Base-by-base conservation (phyloP, 2,888 invertebrate species). In the Helobdella robusta region DNA sequence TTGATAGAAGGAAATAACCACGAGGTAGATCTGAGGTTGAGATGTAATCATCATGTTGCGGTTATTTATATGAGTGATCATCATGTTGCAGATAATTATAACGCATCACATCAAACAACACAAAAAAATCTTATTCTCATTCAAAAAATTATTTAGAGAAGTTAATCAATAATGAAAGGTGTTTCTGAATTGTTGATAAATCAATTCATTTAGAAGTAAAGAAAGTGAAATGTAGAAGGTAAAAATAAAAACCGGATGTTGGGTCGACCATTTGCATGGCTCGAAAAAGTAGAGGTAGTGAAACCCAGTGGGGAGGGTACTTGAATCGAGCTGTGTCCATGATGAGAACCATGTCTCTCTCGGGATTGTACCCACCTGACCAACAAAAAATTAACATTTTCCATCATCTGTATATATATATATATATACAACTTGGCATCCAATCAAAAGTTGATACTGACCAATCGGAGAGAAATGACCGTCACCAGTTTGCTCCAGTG, bases 251-350 rank as follows among this genome's bases (percentile, higher is more conserved):
- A 73, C 74, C 74, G 69, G 78, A 76, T 4, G 73, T 70, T 3
- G 68, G 54, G 67, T 80, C 80, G 1, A 73, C 34, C 0, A 73
- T 72, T 59, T 73, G 70, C 76, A 80, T 77, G 0, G 79, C 75
- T 50, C 74, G 65, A 60, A 73, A 76, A 18, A 80, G 70, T 6
- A 72, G 66, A 8, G 70, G 54, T 18, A 79, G 60, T 0, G 75
- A 68, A 1, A 79, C 74, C 79, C 79, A 79, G 68, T 79, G 78
- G 3, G 79, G 78, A 2, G 78, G 78, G 68, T 79, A 79, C 69
- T 80, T 80, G 73, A 79, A 80, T 62, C 80, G 68, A 6, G 80
- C 80, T 0, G 79, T 78, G 70, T 80, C 80, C 68, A 80, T 67
- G 25, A 80, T 75, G 30, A 80, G 70, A 2, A 77, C 74, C 62